Evolutionary conservation across 2,797 vertebrate genomes (phyloP).

Genomic region (Onychomys torridus): DNA sequence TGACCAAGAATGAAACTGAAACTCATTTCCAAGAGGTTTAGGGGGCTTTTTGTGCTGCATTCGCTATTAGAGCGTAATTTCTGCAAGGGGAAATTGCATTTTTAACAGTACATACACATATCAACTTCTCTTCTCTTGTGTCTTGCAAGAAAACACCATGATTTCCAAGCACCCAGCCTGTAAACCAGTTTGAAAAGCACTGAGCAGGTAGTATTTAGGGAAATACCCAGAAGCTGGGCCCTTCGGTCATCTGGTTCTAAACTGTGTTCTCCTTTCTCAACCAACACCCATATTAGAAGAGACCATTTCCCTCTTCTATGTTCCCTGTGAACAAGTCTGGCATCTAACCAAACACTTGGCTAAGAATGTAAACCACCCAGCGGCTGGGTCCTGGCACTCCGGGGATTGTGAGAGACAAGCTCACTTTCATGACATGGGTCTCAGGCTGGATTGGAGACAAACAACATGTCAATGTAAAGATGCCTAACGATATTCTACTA

Average conservation of each 20-base stretch:
- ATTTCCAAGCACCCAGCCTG: not conserved
- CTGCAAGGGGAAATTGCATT: not conserved
- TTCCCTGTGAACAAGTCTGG: not conserved
- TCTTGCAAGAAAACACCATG: not conserved
- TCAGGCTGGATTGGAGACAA: not conserved
- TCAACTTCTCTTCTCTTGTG: not conserved
- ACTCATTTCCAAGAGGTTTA: not conserved
- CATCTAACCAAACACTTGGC: slow-evolving; percentile 42
- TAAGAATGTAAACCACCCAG: not conserved
- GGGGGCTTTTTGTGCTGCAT: not conserved
- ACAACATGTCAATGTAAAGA: not conserved
- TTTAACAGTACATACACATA: not conserved
- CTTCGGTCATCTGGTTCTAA: not conserved
- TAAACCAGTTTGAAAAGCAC: not conserved
- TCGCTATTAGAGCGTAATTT: not conserved
- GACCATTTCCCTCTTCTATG: not conserved
- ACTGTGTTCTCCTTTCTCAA: not conserved
- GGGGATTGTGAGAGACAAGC: not conserved
- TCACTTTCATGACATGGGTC: not conserved
- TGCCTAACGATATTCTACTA: not conserved
- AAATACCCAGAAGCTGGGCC: not conserved
- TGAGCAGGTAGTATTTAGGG: not conserved
- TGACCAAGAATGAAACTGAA: not conserved
- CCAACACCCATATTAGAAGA: not conserved
- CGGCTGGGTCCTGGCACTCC: not conserved